Evolutionary conservation across 2,797 vertebrate genomes (phyloP).

Genomic region (Propithecus deckenii): DNA sequence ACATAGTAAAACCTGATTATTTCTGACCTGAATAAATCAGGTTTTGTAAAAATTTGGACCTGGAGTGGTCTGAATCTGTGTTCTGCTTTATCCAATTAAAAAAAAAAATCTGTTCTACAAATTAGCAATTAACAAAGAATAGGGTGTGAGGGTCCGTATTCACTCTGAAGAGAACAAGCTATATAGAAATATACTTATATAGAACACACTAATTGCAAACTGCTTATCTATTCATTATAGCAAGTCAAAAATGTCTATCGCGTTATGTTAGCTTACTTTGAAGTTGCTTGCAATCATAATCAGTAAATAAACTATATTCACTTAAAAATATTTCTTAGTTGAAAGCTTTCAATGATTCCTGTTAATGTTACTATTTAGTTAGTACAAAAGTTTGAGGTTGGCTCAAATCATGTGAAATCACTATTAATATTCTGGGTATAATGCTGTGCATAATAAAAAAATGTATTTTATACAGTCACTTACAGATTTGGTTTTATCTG

Average conservation of each 20-base stretch:
- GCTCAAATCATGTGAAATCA: background rate
- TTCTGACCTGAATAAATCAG: conserved; percentile 29
- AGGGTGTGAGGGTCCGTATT: background rate
- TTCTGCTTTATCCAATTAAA: background rate
- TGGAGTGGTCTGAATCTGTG: background rate
- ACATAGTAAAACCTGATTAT: conserved; percentile 9
- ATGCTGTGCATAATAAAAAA: background rate
- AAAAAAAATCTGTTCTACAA: background rate
- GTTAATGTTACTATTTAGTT: background rate
- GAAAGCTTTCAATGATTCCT: background rate
- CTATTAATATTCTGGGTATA: background rate
- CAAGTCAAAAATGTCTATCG: background rate
- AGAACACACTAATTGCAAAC: background rate
- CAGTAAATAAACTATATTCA: background rate
- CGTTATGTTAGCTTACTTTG: background rate
- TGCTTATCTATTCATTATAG: background rate
- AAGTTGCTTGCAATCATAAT: background rate
- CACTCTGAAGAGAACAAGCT: background rate
- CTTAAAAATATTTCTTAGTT: background rate
- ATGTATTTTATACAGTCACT: background rate
- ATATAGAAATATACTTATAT: background rate
- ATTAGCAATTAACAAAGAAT: conserved; percentile 15
- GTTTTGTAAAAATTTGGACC: conserved; percentile 23
- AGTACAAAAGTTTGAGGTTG: background rate
- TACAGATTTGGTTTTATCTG: background rate